phyloP scores from a whole-genome alignment of 2,888 invertebrate species.

The Pyrocoelia pectoralis region DNA sequence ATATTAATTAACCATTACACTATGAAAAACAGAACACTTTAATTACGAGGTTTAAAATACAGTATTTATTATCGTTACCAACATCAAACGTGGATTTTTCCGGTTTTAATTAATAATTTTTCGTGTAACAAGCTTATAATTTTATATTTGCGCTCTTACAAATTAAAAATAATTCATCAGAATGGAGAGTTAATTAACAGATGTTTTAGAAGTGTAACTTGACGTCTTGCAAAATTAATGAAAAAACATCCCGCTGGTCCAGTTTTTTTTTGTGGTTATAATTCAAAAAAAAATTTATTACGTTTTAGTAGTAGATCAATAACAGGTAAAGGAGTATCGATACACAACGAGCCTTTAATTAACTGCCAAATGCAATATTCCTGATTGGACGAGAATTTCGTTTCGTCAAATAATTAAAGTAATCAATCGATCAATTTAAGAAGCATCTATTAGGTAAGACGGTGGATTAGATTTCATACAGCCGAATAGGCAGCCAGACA shows the following conservation, averaged over 20 bases:
- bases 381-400: constrained; percentile 26
- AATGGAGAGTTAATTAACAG: background rate
- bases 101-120: background rate
- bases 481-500: constrained; percentile 33
- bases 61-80: too few relatives aligned
- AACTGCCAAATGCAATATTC: constrained; percentile 26
- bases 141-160: background rate
- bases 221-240: background rate
- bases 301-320: background rate
- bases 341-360: constrained; percentile 23
- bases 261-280: background rate
- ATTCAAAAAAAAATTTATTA: background rate
- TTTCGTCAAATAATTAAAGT: constrained; percentile 32
- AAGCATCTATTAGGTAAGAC: constrained; percentile 22
- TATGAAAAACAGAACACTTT: too few relatives aligned
- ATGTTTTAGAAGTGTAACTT: background rate
- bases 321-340: background rate
- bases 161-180: background rate
- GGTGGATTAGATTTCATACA: constrained; percentile 22
- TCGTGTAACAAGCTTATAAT: background rate
- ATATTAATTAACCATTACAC: too few relatives aligned
- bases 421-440: constrained; percentile 35
- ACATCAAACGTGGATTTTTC: background rate
- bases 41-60: too few relatives aligned
- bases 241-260: background rate